Evolutionary conservation across 2,113 vertebrate species (phyloP).

Genomic region (Malurus alboscapulatus): DNA sequence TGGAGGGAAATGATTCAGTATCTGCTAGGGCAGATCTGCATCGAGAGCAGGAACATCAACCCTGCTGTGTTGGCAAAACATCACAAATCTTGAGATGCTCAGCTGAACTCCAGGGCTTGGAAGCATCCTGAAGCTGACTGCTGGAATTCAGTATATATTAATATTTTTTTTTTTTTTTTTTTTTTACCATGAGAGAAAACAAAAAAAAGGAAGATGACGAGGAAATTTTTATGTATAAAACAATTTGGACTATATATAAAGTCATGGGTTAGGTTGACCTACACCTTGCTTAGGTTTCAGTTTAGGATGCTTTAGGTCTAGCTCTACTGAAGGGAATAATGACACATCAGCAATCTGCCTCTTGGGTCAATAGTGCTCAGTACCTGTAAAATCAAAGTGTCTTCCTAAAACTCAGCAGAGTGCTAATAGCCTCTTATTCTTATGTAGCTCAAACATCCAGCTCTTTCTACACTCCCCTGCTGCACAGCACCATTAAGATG

Average conservation of each 20-base stretch:
- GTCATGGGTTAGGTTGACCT: not conserved
- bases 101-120: not conserved
- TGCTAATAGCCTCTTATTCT: not conserved
- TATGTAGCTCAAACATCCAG: not conserved
- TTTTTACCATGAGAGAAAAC: not conserved
- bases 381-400: not conserved
- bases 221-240: no score
- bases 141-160: not conserved
- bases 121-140: accelerated
- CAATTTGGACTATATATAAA: not conserved
- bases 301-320: not conserved
- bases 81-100: not conserved
- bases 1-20: not conserved
- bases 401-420: not conserved
- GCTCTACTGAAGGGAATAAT: not conserved
- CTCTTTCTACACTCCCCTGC: not conserved
- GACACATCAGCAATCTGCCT: not conserved
- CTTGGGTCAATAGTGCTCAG: not conserved
- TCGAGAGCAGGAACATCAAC: not conserved
- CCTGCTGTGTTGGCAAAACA: not conserved
- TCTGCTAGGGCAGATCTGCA: not conserved
- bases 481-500: not conserved
- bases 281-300: not conserved
- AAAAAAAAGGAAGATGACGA: not conserved
- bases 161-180: no score